Base-by-base conservation (phyloP, 2,888 invertebrate species). In the Hirtodrosophila cameraria region DNA sequence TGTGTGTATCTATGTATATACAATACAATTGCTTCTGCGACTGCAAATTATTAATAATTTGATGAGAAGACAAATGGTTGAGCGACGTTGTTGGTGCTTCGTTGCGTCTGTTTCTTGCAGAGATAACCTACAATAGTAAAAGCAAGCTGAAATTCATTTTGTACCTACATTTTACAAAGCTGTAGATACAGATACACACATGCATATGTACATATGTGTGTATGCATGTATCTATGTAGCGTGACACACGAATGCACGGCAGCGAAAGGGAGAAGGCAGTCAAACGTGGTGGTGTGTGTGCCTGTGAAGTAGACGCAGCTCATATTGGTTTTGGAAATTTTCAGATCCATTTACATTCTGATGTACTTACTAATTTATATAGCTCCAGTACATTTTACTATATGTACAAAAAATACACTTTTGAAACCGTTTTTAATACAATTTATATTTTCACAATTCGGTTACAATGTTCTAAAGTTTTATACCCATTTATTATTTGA, bases 71-170 rank as follows among this genome's bases (percentile, higher is more conserved):
- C 54, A 64, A 54, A 69, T 52, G 68, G 30, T 36, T 25, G 38
- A 49, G 12, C 38, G 36, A 31, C 23, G 41, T 5, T 20, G 18
- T 38, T 12, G 55, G 41, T 31, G 52, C 28, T 46, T 50, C 46
- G 46, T 33, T 50, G 42, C 57, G 57, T 25, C 63, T 57, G 13
- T 53, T 57, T 50, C 25, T 50, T 15, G 35, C 55, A 55, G 50
- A 69, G 70, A 70, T 70, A 70, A 70, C 70, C 70, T 70, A 53
- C 70, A 70, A 60, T 65, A 36, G 59, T 52, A 48, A 36, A 36
- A 36, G 11, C 46, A 45, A 59, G 50, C 48, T 63, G 45, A 13
- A 38, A 31, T 57, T 33, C 15, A 23, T 13, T 48, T 42, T 16
- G 16, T 52, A 49, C n/a, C n/a, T n/a, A n/a, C 28, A 9, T 31